Conservation (phyloP, 2,797 vertebrate genomes). For the Esox masquinongy region DNA sequence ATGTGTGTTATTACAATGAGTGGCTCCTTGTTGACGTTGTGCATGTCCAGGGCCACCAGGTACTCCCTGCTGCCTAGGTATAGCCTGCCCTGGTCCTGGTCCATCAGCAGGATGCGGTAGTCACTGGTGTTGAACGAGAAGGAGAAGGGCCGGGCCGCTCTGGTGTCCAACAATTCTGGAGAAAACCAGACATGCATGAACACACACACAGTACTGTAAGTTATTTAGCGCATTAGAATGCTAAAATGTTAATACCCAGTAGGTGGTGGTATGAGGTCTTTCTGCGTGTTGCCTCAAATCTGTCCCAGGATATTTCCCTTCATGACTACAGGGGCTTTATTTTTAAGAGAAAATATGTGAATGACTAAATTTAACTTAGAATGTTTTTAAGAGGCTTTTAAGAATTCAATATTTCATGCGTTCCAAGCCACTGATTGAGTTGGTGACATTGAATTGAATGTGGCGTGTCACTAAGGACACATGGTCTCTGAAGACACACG, state of each 20-base stretch:
- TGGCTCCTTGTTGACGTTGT: constrained; percentile 87
- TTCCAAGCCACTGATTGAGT: constrained; percentile 63
- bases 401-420: constrained; percentile 76
- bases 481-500: constrained; percentile 52
- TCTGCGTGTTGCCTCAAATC: not conserved
- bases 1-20: constrained; percentile 77
- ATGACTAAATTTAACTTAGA: constrained; percentile 67
- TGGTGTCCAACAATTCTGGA: constrained; percentile 82
- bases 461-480: constrained; percentile 50
- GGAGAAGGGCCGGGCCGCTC: constrained; percentile 80
- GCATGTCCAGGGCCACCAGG: constrained; percentile 85
- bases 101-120: constrained; percentile 84
- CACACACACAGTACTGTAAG: not conserved
- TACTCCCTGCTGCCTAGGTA: constrained; percentile 86
- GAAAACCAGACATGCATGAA: constrained; percentile 8
- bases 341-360: constrained; percentile 62
- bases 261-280: constrained; percentile 33
- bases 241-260: constrained; percentile 19
- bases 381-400: constrained; percentile 71
- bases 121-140: constrained; percentile 88
- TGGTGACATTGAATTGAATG: constrained; percentile 46
- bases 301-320: constrained; percentile 29
- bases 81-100: constrained; percentile 86
- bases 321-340: constrained; percentile 49
- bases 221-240: not conserved